Conservation (phyloP, 2,797 vertebrate genomes). For the Premnoplex brunnescens region DNA sequence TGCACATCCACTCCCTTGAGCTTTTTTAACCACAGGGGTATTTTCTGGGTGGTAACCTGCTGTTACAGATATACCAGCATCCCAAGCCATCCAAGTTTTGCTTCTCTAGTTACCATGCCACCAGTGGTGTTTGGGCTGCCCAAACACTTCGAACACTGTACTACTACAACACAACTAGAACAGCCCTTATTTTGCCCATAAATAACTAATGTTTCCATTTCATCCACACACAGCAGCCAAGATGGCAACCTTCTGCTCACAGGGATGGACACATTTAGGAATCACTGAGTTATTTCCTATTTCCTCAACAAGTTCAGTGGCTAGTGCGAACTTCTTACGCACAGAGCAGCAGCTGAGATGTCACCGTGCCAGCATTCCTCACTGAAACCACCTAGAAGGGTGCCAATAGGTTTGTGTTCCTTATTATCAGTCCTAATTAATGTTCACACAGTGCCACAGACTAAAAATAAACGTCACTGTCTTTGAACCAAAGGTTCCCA, state of each 20-base stretch:
- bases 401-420: neutral
- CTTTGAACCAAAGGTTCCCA: neutral
- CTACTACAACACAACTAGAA: neutral
- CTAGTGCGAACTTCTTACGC: fast-evolving
- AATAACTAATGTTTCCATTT: neutral
- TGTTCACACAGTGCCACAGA: neutral
- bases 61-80: neutral
- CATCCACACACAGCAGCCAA: neutral
- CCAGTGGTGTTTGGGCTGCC: neutral
- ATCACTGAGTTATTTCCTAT: neutral
- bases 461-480: neutral
- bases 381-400: neutral
- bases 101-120: neutral
- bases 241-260: neutral
- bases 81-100: neutral
- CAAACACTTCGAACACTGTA: neutral
- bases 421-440: conserved; percentile 23
- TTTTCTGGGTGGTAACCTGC: neutral
- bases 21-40: neutral
- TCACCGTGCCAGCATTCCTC: neutral
- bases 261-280: neutral
- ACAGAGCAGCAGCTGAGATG: neutral
- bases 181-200: conserved; percentile 14
- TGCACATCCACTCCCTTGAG: neutral
- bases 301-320: neutral